phyloP scores from a whole-genome alignment of 2,888 invertebrate genomes.

The Leptinotarsa rubiginosa region DNA sequence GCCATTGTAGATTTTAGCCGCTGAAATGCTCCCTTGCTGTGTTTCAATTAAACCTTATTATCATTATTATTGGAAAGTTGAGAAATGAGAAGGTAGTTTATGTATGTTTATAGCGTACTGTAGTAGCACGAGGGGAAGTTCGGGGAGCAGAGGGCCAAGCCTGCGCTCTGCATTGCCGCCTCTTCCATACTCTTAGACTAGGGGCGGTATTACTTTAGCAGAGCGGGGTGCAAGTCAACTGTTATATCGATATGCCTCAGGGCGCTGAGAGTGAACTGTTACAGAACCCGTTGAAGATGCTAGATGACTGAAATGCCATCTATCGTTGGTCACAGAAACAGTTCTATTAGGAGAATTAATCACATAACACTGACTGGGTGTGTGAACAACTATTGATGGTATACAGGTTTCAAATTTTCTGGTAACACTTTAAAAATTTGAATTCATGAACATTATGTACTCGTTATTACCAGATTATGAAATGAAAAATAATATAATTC shows the following conservation, averaged over 20 bases:
- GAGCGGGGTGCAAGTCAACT: slow-evolving; percentile 58
- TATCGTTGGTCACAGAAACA: not conserved
- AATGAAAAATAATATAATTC: too few species aligned
- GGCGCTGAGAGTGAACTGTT: slow-evolving; percentile 43
- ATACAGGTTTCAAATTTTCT: too few species aligned
- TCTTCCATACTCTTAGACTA: slow-evolving; percentile 54
- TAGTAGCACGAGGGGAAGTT: slow-evolving; percentile 60
- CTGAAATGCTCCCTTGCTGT: slow-evolving; percentile 65
- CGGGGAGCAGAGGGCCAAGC: slow-evolving; percentile 57
- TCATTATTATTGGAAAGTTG: slow-evolving; percentile 64
- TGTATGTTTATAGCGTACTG: slow-evolving; percentile 67
- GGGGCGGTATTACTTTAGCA: slow-evolving; percentile 64
- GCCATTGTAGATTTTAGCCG: slow-evolving; percentile 54
- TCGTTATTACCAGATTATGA: too few species aligned
- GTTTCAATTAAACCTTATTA: slow-evolving; percentile 61
- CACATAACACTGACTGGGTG: not conserved
- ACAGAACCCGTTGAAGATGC: slow-evolving; percentile 21
- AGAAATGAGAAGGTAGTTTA: slow-evolving; percentile 66
- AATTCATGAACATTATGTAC: too few species aligned
- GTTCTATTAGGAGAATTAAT: slow-evolving; percentile 8
- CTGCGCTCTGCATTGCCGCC: slow-evolving; percentile 62
- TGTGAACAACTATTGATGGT: not conserved
- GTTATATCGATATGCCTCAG: slow-evolving; percentile 59
- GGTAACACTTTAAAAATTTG: too few species aligned
- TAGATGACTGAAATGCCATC: not conserved